Evolutionary conservation across 2,113 vertebrate genomes (phyloP), one percentile per base, ranked within the genome.

Genomic region (Aegypius monachus): DNA sequence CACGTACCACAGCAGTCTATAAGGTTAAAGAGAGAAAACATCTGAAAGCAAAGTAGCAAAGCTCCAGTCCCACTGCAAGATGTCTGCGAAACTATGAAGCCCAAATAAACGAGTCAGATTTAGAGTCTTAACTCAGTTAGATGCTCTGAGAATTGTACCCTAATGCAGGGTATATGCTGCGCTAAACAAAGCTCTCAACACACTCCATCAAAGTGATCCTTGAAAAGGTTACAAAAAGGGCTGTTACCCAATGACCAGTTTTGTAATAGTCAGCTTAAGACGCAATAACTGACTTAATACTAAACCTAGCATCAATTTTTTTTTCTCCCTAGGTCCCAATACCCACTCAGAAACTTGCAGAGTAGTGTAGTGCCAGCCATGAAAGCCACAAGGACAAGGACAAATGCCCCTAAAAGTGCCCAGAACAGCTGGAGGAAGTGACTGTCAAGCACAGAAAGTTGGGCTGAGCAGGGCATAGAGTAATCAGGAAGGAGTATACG

Each of bases 1-100:
- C 0, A 14, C 0, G 0, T 25, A 62, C 26, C 26, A 25, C 5
- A 61, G 32, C 18, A 47, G 67, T 15, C 42, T 66, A 1, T 36
- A 38, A 52, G 7, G 4, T n/a, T 62, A 66, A 56, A 68, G 36
- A 66, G 45, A 42, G 26, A 80, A 72, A 72, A 59, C 6, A 31
- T 19, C n/a, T 29, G 74, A 78, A 70, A 85, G 16, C 13, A 11
- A 52, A 84, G 26, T 7, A 50, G 26, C 58, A 72, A 63, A 68
- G 12, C n/a, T 52, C 47, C 43, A 18, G 52, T 27, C 34, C 48
- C 38, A 10, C 40, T 27, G 43, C 42, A 75, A 77, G 22, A 31
- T 25, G 23, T 27, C 55, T 26, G 20, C 65, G 18, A 42, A 92
- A 55, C 13, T 20, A 16, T 11, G 31, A 78, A 72, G 20, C 53